phyloP scores from a whole-genome alignment of 92 coral and sea anemone genomes.

The Montipora capitata region DNA sequence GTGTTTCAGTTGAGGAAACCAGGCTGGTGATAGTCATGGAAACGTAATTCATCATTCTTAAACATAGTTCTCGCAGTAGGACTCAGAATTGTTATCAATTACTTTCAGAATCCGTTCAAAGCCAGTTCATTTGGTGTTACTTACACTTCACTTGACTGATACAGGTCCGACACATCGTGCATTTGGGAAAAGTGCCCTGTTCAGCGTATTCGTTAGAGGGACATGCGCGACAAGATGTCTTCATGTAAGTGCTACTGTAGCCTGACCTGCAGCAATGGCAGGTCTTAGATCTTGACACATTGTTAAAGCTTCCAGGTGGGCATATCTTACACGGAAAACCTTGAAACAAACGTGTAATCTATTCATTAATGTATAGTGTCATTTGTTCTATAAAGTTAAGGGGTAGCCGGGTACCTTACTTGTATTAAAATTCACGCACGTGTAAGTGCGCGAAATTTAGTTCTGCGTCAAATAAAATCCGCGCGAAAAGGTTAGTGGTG shows the following conservation, averaged over 20 bases:
- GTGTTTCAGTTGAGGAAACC: neutral
- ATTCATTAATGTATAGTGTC: too few relatives aligned
- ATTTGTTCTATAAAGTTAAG: too few relatives aligned
- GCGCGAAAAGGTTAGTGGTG: too few relatives aligned
- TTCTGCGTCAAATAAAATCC: too few relatives aligned
- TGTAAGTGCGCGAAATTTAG: too few relatives aligned
- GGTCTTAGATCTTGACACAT: constrained; percentile 86
- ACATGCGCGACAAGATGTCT: constrained; percentile 92
- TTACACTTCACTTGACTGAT: constrained; percentile 80
- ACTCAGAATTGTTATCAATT: neutral
- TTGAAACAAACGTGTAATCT: constrained; percentile 8
- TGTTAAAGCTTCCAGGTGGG: constrained; percentile 96
- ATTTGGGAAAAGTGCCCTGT: constrained; percentile 90
- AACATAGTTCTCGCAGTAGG: neutral
- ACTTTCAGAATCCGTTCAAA: too few relatives aligned
- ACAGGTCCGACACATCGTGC: constrained; percentile 91
- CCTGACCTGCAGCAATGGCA: constrained; percentile 96
- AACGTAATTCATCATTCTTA: neutral
- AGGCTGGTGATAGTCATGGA: neutral
- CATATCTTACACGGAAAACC: constrained; percentile 96
- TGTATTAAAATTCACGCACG: too few relatives aligned
- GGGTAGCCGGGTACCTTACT: too few relatives aligned
- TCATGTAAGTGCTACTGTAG: constrained; percentile 96
- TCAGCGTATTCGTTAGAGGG: constrained; percentile 85
- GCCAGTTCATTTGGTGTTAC: constrained; percentile 25